Conservation (phyloP, 2,888 invertebrate species). For the Ophion obscuratus region DNA sequence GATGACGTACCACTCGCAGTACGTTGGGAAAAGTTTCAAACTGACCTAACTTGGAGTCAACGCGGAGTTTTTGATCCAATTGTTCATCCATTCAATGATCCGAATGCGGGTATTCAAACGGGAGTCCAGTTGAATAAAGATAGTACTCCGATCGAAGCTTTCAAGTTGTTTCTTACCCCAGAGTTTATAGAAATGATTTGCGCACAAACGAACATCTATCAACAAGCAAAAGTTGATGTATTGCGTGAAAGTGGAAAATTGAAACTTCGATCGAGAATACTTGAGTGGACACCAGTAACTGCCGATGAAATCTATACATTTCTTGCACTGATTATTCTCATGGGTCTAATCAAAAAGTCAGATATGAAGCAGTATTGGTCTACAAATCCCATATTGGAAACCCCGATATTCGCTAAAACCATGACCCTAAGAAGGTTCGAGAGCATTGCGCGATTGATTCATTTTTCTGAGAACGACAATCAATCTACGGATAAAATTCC, state of each 20-base stretch:
- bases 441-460: slow-evolving; percentile 20
- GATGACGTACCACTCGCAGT: slow-evolving; percentile 12
- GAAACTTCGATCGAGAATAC: slow-evolving; percentile 39
- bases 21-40: slow-evolving; percentile 33
- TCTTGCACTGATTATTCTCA: slow-evolving; percentile 24
- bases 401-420: slow-evolving; percentile 19
- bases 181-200: slow-evolving; percentile 29
- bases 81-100: slow-evolving; percentile 29
- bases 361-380: slow-evolving; percentile 15
- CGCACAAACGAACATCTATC: slow-evolving; percentile 32
- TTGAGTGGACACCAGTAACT: slow-evolving; percentile 14
- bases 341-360: slow-evolving; percentile 19
- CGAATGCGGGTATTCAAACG: slow-evolving; percentile 39
- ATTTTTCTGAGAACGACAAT: slow-evolving; percentile 42
- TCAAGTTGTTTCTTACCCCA: slow-evolving; percentile 19
- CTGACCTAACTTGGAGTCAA: slow-evolving; percentile 33
- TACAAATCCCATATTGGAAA: slow-evolving; percentile 28
- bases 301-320: slow-evolving; percentile 43
- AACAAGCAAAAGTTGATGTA: slow-evolving; percentile 19
- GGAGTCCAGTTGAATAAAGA: slow-evolving; percentile 20
- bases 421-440: slow-evolving; percentile 7
- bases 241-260: slow-evolving; percentile 27
- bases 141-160: slow-evolving; percentile 37
- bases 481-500: slow-evolving; percentile 31
- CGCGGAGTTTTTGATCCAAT: slow-evolving; percentile 21